Evolutionary conservation across 2,888 invertebrate species (phyloP), one percentile per base, ranked within the genome.

Genomic region (Sclerodermus sp.): DNA sequence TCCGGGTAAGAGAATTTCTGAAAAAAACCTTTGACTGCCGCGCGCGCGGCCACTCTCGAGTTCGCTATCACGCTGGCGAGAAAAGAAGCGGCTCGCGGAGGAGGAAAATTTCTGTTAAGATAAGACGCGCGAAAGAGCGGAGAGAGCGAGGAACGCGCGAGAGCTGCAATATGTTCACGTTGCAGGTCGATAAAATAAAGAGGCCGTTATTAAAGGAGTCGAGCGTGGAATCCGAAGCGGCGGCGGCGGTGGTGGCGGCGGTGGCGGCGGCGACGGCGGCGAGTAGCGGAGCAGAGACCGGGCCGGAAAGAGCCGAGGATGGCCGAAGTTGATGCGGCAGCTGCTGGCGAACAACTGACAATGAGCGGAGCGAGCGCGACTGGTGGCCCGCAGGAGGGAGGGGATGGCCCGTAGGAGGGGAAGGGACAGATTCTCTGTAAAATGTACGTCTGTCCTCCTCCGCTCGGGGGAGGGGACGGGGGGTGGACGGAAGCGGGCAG

Each of bases 301-400:
- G 14, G 15, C 10, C 38, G 38, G 16, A 38, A 38, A 38, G n/a
- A 14, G 38, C 38, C 38, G 38, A 38, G 10, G 5, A 38, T 10
- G 14, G 14, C 16, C 38, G 38, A 38, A 38, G 34, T 45, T 15
- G 48, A 36, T 49, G 44, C 16, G 15, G 41, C 49, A 44, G 56
- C 58, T 54, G 61, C 53, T 70, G 70, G 64, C 63, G 51, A 62
- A 67, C 70, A 67, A 75, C 74, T 76, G 73, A 71, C 70, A 68
- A 63, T 67, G 60, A 59, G 59, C 53, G 55, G 43, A 57, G 57
- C 58, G 60, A 56, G 51, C 50, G 57, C 53, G 57, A 58, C 46
- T 49, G 46, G 51, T 53, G 50, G 53, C 45, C 54, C 4, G 23
- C 16, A 18, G 9, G 23, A 15, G 32, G 44, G 31, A 38, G 32